Conservation (phyloP, 2,797 vertebrate species). For the Psittacula echo region DNA sequence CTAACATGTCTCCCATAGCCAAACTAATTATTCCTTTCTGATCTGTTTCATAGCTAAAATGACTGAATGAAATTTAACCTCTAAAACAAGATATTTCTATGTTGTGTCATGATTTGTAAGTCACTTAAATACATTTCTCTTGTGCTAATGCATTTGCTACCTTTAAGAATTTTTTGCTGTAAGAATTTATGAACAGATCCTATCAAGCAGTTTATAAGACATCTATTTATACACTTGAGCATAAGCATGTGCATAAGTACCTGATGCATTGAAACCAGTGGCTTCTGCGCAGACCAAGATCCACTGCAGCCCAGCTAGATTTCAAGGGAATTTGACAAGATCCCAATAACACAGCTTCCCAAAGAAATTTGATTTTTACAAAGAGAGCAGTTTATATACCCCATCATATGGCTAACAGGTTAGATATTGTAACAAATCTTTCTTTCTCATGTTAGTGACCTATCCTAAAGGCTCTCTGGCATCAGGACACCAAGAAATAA, state of each 20-base stretch:
- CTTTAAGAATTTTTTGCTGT: background rate
- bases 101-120: background rate
- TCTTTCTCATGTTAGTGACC: background rate
- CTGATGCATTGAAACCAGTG: background rate
- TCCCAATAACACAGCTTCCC: background rate
- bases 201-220: background rate
- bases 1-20: background rate
- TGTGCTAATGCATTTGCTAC: background rate
- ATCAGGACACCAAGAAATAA: background rate
- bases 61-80: background rate
- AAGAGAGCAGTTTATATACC: background rate
- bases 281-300: background rate
- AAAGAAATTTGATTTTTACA: background rate
- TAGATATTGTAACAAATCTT: background rate
- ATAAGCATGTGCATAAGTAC: background rate
- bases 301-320: background rate
- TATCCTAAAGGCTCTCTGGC: background rate
- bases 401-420: background rate
- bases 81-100: background rate
- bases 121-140: background rate
- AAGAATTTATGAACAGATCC: background rate
- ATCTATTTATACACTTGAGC: background rate
- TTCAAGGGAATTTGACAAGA: background rate
- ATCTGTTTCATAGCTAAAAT: background rate
- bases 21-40: background rate